These are phyloP conservation scores for Paragorgia papillata DNA, from an alignment of 92 coral and sea anemone genomes.

Conservation along the genomic window DNA sequence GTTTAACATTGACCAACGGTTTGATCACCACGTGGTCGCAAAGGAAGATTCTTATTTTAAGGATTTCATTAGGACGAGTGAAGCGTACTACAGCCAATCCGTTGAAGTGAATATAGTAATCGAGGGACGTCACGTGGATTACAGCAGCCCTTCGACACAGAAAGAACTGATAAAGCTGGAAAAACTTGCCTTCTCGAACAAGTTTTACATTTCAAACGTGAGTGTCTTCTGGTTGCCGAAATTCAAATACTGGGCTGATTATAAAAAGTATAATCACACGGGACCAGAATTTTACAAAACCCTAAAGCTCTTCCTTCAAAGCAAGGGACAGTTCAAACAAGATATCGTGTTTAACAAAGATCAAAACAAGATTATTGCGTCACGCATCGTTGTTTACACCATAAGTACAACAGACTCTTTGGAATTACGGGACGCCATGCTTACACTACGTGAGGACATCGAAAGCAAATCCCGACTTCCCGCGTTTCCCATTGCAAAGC, in stretches of 20 bases:
- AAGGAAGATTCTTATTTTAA: constrained; percentile 57
- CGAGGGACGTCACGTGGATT: constrained; percentile 35
- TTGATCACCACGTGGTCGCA: constrained; percentile 51
- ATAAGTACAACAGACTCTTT: constrained; percentile 57
- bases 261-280: neutral
- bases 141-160: constrained; percentile 33
- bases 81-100: constrained; percentile 47
- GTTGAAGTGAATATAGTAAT: constrained; percentile 38
- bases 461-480: constrained; percentile 53
- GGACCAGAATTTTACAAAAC: constrained; percentile 22
- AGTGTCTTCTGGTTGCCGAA: constrained; percentile 31
- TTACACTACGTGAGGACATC: constrained; percentile 65
- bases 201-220: constrained; percentile 31
- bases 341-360: constrained; percentile 47
- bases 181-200: constrained; percentile 37
- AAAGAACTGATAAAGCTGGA: constrained; percentile 45
- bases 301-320: neutral
- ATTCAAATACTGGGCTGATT: constrained; percentile 27
- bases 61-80: constrained; percentile 35
- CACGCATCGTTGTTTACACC: constrained; percentile 59
- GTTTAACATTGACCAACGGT: constrained; percentile 46
- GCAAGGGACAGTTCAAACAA: constrained; percentile 25
- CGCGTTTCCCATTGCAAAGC: constrained; percentile 58
- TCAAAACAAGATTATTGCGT: constrained; percentile 41
- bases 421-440: constrained; percentile 67